Evolutionary conservation across 2,797 vertebrate species (phyloP), one percentile per base, ranked within the genome.

Genomic region (Gobionotothen gibberifrons): DNA sequence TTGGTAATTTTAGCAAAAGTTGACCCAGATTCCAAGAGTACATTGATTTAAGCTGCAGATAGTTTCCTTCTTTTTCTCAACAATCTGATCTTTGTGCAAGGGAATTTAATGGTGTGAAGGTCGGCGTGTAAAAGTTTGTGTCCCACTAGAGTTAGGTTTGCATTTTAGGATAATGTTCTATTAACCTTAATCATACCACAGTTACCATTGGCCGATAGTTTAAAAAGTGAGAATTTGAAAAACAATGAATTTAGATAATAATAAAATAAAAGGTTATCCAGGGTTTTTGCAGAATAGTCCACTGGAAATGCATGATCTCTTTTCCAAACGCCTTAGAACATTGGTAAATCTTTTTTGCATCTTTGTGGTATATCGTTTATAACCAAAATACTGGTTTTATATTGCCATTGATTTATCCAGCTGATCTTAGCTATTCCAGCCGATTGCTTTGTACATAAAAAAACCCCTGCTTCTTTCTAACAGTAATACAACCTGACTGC

Each of bases 401-500:
- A 36, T 44, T 14, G 51, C 7, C 14, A 62, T 36, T 36, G 32
- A 36, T 36, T 36, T 9, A 36, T 36, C 32, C 26, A 46, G 55
- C 44, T 17, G 10, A 56, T 36, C 32, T 36, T 36, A 9, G 8
- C 32, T 36, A 9, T 36, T 36, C 32, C 32, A 42, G 29, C 10
- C 46, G 56, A 65, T 46, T 32, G 74, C 47, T 62, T 60, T 59
- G 15, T 64, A 9, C 57, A 60, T 19, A 22, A 21, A 47, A 12
- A 47, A 56, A 5, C 1, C 21, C 4, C 36, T 15, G 49, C 16
- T 58, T 49, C 52, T 64, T 56, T 47, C 32, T 22, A 61, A 47
- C 59, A 74, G 19, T 63, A 77, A 72, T 36, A 32, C 36, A 22
- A 11, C 17, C 4, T 61, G 13, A 69, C 55, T 74, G 39, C 70